phyloP scores from a whole-genome alignment of 2,113 vertebrate species.

The Charina bottae region DNA sequence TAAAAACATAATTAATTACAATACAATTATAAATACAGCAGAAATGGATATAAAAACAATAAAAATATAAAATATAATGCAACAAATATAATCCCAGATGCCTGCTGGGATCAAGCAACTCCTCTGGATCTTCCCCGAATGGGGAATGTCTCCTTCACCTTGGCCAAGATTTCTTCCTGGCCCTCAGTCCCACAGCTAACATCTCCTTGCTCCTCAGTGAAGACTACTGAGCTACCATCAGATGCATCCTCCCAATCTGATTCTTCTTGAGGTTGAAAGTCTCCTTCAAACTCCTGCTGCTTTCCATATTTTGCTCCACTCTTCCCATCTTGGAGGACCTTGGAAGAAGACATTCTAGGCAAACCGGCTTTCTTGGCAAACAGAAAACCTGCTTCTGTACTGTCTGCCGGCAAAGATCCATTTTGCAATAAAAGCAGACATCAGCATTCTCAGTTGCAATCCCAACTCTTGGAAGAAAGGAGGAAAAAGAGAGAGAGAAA shows the following conservation, averaged over 20 bases:
- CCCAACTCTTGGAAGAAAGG: background rate
- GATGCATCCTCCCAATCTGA: background rate
- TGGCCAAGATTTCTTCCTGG: background rate
- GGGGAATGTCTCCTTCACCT: background rate
- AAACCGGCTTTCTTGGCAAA: background rate
- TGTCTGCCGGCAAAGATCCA: background rate
- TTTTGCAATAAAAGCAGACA: background rate
- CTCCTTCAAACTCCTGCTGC: background rate
- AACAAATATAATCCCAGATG: too few relatives aligned
- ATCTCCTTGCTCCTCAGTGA: conserved; percentile 1
- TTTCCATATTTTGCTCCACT: background rate
- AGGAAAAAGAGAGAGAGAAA: background rate
- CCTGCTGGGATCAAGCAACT: background rate
- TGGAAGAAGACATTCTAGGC: background rate
- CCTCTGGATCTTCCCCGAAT: background rate
- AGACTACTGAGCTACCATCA: background rate
- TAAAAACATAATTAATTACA: too few relatives aligned
- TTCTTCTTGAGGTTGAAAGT: background rate
- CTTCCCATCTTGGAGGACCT: background rate
- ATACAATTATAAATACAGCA: too few relatives aligned
- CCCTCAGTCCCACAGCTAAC: background rate
- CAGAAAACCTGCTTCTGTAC: background rate
- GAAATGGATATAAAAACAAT: too few relatives aligned
- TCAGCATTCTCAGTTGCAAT: background rate
- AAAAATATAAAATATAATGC: too few relatives aligned